Conservation (phyloP, 2,797 vertebrate genomes). For the Anolis apletophallus region DNA sequence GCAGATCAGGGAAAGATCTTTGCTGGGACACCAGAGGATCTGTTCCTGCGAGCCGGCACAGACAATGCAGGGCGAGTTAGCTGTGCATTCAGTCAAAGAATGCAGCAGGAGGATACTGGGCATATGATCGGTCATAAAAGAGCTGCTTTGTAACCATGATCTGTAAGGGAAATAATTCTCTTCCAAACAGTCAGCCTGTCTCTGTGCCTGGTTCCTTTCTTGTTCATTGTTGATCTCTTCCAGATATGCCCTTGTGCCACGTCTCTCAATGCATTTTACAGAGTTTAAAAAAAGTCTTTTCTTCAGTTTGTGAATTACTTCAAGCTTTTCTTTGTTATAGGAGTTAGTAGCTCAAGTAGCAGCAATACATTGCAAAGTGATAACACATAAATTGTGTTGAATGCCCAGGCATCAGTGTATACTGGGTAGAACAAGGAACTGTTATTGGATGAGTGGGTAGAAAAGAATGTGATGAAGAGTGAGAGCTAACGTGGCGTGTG, state of each 20-base stretch:
- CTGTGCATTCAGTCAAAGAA: background rate
- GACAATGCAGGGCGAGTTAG: background rate
- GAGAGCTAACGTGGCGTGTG: too few relatives aligned
- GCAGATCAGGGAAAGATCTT: background rate
- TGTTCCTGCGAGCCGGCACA: background rate
- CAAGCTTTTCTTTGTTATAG: background rate
- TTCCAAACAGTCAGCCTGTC: background rate
- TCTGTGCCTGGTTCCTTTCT: background rate
- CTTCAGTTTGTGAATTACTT: background rate
- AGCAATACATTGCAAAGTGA: background rate
- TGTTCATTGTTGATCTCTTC: background rate
- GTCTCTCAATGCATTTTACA: background rate
- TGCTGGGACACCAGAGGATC: background rate
- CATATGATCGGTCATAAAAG: background rate
- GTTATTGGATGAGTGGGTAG: rapidly evolving
- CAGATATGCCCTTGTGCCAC: background rate
- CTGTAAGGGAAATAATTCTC: background rate
- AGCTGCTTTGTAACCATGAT: background rate
- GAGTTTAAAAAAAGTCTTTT: background rate
- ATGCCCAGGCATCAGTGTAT: rapidly evolving
- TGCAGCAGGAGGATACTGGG: background rate
- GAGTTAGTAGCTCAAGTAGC: background rate
- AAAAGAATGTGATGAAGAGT: background rate
- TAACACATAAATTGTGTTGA: rapidly evolving
- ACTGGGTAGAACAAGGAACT: background rate